A percentile compares a stretch with the other conserved stretches of the same genome.
These are phyloP conservation scores for Clarias batrachus DNA, from an alignment of 2,113 vertebrate species.

Conservation along the genomic window DNA sequence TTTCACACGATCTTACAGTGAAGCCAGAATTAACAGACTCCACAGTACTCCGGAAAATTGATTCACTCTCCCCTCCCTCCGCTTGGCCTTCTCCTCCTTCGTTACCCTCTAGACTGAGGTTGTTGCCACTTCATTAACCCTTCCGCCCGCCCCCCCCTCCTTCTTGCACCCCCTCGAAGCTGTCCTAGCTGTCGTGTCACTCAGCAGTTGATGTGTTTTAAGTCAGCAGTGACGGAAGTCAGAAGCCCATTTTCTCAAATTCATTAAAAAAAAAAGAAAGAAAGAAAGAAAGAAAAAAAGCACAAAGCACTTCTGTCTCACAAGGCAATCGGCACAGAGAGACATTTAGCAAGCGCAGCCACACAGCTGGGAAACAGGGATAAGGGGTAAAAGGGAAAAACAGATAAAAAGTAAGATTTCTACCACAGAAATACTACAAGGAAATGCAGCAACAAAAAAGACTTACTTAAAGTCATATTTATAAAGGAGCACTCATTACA, in stretches of 20 bases:
- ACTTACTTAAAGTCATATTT: background rate
- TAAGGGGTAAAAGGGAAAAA: background rate
- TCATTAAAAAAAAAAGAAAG: conserved; percentile 33
- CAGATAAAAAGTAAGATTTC: background rate
- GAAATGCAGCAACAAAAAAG: background rate
- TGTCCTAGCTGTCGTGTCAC: conserved; percentile 47
- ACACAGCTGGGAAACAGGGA: conserved; percentile 13
- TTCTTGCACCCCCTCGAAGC: conserved; percentile 31
- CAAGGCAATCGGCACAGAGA: conserved; percentile 47
- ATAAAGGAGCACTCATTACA: background rate
- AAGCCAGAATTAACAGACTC: conserved; percentile 58
- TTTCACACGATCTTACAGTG: conserved; percentile 54
- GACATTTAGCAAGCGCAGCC: conserved; percentile 33
- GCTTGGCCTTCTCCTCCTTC: conserved; percentile 23
- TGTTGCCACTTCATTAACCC: conserved; percentile 49
- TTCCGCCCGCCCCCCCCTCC: conserved; percentile 16
- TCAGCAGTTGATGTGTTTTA: conserved; percentile 43
- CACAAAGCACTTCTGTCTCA: conserved; percentile 60
- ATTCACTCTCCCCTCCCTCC: conserved; percentile 34
- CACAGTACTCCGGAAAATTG: conserved; percentile 54
- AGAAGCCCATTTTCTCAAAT: conserved; percentile 29
- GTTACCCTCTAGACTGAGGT: conserved; percentile 34
- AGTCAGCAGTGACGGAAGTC: conserved; percentile 37
- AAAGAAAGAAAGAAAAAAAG: conserved; percentile 45
- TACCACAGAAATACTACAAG: background rate